A percentile compares a stretch with the other conserved stretches of the same genome.
Evolutionary conservation across 2,797 vertebrate genomes (phyloP).

Genomic region (Sitta carolinensis): DNA sequence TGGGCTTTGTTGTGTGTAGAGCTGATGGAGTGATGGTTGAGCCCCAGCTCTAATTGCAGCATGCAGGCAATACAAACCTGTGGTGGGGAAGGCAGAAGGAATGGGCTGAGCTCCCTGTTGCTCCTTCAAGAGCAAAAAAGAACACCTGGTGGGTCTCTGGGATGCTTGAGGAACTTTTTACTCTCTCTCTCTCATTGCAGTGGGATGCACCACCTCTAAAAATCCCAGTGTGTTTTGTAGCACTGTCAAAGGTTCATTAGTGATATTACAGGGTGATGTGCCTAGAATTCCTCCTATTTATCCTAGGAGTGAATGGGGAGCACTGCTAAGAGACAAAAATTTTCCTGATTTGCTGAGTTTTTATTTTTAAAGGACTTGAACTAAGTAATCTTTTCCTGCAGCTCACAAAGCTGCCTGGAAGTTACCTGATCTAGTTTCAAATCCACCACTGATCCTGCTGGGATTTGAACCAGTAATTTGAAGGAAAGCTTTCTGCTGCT

Average conservation of each 20-base stretch:
- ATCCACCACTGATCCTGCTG: not conserved
- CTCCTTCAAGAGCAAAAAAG: not conserved
- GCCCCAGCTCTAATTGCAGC: rapidly evolving
- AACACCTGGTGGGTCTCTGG: too few species aligned
- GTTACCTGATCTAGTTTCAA: conserved; percentile 18
- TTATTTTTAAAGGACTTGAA: conserved; percentile 5
- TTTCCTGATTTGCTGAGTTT: not conserved
- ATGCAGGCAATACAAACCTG: rapidly evolving
- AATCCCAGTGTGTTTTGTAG: not conserved
- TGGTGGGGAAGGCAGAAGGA: not conserved
- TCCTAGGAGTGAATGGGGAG: rapidly evolving
- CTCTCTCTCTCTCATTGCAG: not conserved
- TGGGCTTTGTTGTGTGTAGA: not conserved
- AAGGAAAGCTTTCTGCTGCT: not conserved
- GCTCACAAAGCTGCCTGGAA: not conserved
- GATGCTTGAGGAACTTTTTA: not conserved
- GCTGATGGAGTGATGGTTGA: not conserved
- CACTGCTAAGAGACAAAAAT: not conserved
- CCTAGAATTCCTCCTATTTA: not conserved
- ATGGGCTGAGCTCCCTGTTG: not conserved
- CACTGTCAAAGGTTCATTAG: not conserved
- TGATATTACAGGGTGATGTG: not conserved
- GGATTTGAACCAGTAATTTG: conserved; percentile 17
- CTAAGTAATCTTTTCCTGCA: not conserved
- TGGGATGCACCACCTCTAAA: not conserved